phyloP scores from a whole-genome alignment of 1,140 invertebrate genomes.

The Drosophila kepulauana region DNA sequence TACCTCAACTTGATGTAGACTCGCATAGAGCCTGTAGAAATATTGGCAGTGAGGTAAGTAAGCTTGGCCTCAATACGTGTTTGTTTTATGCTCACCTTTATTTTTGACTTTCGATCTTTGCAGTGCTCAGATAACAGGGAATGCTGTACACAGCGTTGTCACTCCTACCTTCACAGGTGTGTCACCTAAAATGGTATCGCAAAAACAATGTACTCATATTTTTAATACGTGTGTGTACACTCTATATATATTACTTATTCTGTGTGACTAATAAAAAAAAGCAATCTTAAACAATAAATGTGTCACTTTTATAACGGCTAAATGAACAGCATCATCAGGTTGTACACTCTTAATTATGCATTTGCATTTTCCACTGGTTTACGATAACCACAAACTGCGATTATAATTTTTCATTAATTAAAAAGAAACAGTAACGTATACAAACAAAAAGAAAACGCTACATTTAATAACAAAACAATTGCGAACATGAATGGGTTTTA shows the following conservation, averaged over 20 bases:
- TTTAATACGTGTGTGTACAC: background rate
- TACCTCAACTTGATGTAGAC: background rate
- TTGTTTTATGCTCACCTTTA: slow-evolving; percentile 13
- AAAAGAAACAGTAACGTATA: background rate
- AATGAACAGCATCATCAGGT: background rate
- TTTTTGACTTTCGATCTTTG: slow-evolving; percentile 2
- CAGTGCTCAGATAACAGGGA: slow-evolving; percentile 63
- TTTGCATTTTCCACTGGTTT: no score
- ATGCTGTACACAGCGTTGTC: slow-evolving; percentile 75
- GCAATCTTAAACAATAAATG: background rate
- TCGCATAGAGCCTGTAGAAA: slow-evolving; percentile 37
- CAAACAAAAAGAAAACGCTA: background rate
- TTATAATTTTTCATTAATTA: background rate
- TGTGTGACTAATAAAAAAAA: slow-evolving; percentile 19
- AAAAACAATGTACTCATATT: background rate
- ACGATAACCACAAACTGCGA: background rate
- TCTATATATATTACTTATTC: background rate
- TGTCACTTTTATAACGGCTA: background rate
- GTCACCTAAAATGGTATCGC: slow-evolving; percentile 58
- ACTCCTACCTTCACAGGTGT: slow-evolving; percentile 72
- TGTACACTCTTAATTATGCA: background rate
- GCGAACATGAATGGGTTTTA: background rate
- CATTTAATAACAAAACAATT: background rate
- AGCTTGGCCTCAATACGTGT: background rate
- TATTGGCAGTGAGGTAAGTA: slow-evolving; percentile 61